phyloP scores from a whole-genome alignment of 2,888 invertebrate species.

The Nesidiocoris tenuis region DNA sequence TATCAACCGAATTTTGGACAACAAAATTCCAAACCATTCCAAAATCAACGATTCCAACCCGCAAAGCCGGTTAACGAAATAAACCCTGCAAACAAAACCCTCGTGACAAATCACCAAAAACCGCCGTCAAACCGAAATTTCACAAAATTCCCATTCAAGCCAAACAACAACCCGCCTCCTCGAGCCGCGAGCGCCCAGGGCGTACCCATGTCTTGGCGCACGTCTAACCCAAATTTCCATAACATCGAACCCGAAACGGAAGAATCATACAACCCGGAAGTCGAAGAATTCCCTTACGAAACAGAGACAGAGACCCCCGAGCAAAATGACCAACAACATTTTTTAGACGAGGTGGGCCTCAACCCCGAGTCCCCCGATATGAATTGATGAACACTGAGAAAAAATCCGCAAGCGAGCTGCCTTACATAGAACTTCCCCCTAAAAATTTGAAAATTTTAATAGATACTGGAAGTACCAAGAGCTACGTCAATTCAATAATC shows the following conservation, averaged over 20 bases:
- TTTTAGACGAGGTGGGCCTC: too few species aligned
- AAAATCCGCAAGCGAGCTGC: background rate
- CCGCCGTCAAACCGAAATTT: too few species aligned
- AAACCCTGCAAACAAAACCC: too few species aligned
- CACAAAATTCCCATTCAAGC: too few species aligned
- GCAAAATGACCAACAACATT: background rate
- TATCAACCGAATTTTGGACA: too few species aligned
- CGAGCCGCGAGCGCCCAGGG: too few species aligned
- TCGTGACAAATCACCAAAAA: too few species aligned
- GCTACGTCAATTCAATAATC: constrained; percentile 8
- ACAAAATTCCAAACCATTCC: too few species aligned
- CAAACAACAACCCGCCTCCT: too few species aligned
- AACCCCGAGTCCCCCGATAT: too few species aligned
- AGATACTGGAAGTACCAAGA: constrained; percentile 16
- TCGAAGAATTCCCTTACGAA: background rate
- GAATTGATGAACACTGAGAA: background rate
- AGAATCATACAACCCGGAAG: background rate
- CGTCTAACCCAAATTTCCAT: background rate
- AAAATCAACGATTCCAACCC: too few species aligned
- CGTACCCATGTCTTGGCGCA: background rate
- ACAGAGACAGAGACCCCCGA: background rate
- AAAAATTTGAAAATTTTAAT: constrained; percentile 17
- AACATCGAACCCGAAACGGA: background rate
- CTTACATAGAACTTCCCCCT: background rate
- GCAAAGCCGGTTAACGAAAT: too few species aligned